These are phyloP conservation scores for Drosophila helvetica DNA, from an alignment of 2,888 invertebrate species.

Conservation along the genomic window DNA sequence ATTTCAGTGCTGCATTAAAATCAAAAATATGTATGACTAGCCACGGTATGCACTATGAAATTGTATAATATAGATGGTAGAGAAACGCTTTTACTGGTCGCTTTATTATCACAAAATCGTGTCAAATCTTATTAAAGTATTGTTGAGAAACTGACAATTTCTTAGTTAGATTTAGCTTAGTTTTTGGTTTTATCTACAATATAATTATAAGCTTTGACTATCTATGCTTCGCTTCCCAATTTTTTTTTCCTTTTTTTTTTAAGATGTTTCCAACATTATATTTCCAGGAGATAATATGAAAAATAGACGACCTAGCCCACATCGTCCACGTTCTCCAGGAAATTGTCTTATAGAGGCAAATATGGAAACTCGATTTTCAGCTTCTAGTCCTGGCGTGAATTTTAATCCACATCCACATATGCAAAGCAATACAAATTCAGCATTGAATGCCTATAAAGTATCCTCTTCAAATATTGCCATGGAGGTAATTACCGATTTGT, in stretches of 20 bases:
- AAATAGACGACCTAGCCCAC: slow-evolving; percentile 84
- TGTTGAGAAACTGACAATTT: slow-evolving; percentile 2
- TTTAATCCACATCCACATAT: slow-evolving; percentile 69
- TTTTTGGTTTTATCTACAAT: neutral
- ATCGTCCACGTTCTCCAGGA: slow-evolving; percentile 77
- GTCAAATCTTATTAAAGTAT: neutral
- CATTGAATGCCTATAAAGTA: slow-evolving; percentile 60
- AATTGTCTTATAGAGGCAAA: slow-evolving; percentile 61
- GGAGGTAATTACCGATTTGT: slow-evolving; percentile 43
- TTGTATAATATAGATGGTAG: too few species aligned
- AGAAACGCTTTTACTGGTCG: too few species aligned
- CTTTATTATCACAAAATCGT: neutral
- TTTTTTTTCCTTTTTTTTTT: slow-evolving; percentile 2
- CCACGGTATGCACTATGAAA: too few species aligned
- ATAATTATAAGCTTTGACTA: neutral
- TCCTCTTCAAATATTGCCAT: slow-evolving; percentile 51
- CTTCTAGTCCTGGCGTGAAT: slow-evolving; percentile 81
- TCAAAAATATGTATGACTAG: too few species aligned
- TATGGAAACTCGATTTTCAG: slow-evolving; percentile 77
- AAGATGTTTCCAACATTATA: neutral
- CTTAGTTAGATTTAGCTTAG: slow-evolving; percentile 10
- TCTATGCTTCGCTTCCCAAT: neutral
- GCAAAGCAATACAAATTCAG: slow-evolving; percentile 59
- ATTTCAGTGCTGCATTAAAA: too few species aligned
- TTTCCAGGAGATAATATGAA: slow-evolving; percentile 77